A percentile compares a stretch with the other conserved stretches of the same genome.
Evolutionary conservation across 2,888 invertebrate genomes (phyloP).

Genomic region (Lamellibrachia columna): DNA sequence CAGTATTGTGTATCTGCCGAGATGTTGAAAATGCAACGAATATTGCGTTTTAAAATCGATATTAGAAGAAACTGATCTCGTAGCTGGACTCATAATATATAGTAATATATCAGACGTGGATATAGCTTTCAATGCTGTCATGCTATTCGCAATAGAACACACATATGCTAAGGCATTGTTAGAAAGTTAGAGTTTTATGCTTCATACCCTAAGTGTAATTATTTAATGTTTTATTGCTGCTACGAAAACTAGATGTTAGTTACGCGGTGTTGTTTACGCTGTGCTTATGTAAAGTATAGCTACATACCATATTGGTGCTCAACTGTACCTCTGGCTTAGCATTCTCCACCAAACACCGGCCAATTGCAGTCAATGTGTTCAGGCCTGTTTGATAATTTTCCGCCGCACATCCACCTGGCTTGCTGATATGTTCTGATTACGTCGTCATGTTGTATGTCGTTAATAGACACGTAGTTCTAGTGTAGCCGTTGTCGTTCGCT

Average conservation of each 20-base stretch:
- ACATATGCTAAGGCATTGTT: not conserved
- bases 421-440: not conserved
- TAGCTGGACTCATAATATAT: not conserved
- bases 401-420: not conserved
- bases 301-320: not conserved
- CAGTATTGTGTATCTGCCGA: not conserved
- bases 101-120: not conserved
- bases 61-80: not conserved
- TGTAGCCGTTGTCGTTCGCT: not conserved
- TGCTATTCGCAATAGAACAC: not conserved
- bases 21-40: not conserved
- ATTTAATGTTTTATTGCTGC: not conserved
- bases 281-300: not conserved
- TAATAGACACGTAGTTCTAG: not conserved
- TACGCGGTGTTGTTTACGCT: not conserved
- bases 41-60: not conserved
- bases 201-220: not conserved
- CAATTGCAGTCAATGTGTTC: not conserved
- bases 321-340: not conserved
- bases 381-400: not conserved
- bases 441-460: not conserved
- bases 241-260: not conserved
- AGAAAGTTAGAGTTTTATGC: not conserved
- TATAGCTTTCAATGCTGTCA: not conserved
- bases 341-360: not conserved